phyloP scores from a whole-genome alignment of 2,888 invertebrate species.

The Drosophila conformis region DNA sequence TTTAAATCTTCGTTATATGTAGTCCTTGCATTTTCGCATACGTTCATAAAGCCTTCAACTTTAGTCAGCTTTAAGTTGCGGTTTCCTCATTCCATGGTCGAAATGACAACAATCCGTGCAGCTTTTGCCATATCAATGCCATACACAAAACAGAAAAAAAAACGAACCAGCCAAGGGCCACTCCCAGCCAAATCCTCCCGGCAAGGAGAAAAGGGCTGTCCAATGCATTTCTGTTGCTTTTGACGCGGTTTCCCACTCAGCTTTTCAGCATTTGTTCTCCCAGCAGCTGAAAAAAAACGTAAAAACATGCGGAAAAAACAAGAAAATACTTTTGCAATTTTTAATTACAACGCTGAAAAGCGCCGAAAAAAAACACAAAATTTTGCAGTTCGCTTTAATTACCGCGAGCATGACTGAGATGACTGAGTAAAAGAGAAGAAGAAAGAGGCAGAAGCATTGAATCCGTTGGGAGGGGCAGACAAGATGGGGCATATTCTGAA shows the following conservation, averaged over 20 bases:
- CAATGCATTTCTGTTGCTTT: conserved; percentile 76
- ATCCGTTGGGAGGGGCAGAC: conserved; percentile 6
- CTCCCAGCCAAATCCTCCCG: conserved; percentile 41
- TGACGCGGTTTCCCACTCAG: conserved; percentile 76
- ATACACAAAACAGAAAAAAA: conserved; percentile 32
- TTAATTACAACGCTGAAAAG: conserved; percentile 79
- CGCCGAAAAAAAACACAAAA: conserved; percentile 63
- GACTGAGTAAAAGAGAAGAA: conserved; percentile 4
- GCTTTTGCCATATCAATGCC: conserved; percentile 70
- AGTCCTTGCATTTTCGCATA: neutral
- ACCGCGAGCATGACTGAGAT: conserved; percentile 57
- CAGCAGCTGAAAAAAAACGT: conserved; percentile 14
- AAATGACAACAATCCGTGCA: conserved; percentile 49
- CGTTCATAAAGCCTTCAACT: conserved; percentile 8
- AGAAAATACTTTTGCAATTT: conserved; percentile 72
- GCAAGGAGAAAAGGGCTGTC: conserved; percentile 42
- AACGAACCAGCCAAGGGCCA: conserved; percentile 20
- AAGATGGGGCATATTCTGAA: conserved; percentile 40
- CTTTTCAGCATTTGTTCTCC: conserved; percentile 60
- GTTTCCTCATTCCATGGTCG: conserved; percentile 18
- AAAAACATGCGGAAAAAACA: conserved; percentile 14
- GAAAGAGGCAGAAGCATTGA: conserved; percentile 13
- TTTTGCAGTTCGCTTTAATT: conserved; percentile 73
- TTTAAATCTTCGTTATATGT: neutral
- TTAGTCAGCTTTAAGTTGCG: conserved; percentile 41